Conservation (phyloP, 2,888 invertebrate genomes). For the Leucania comma region DNA sequence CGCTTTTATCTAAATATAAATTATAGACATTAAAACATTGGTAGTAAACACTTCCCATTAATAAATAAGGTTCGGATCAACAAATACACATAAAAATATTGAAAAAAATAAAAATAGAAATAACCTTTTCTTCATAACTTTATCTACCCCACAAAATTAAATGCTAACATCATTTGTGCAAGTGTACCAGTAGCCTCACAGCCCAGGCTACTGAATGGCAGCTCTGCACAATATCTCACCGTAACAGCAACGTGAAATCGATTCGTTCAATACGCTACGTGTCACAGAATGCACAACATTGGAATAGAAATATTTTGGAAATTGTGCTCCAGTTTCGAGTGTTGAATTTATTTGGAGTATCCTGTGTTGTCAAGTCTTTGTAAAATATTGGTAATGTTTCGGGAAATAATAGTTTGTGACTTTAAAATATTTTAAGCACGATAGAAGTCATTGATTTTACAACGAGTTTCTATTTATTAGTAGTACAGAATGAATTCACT, state of each 20-base stretch:
- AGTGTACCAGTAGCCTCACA: background rate
- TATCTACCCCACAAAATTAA: conserved; percentile 5
- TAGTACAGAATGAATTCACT: background rate
- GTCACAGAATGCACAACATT: conserved; percentile 24
- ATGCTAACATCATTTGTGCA: conserved; percentile 14
- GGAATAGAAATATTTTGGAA: conserved; percentile 37
- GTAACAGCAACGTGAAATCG: conserved; percentile 22
- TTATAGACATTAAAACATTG: too few species aligned
- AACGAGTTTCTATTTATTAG: background rate
- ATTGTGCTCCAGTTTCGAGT: conserved; percentile 16
- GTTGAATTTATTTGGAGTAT: conserved; percentile 13
- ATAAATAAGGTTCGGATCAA: too few species aligned
- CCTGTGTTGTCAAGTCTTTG: conserved; percentile 3
- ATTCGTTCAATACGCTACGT: conserved; percentile 44
- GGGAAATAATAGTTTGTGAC: background rate
- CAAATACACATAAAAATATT: too few species aligned
- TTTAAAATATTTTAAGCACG: background rate
- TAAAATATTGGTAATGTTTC: background rate
- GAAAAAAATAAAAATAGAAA: too few species aligned
- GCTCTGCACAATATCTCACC: conserved; percentile 28
- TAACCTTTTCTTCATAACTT: too few species aligned
- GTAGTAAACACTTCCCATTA: too few species aligned
- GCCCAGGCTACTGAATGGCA: conserved; percentile 8
- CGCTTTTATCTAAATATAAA: too few species aligned
- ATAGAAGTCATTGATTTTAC: background rate